phyloP scores from a whole-genome alignment of 2,113 vertebrate genomes.

The Oenanthe oenanthe region DNA sequence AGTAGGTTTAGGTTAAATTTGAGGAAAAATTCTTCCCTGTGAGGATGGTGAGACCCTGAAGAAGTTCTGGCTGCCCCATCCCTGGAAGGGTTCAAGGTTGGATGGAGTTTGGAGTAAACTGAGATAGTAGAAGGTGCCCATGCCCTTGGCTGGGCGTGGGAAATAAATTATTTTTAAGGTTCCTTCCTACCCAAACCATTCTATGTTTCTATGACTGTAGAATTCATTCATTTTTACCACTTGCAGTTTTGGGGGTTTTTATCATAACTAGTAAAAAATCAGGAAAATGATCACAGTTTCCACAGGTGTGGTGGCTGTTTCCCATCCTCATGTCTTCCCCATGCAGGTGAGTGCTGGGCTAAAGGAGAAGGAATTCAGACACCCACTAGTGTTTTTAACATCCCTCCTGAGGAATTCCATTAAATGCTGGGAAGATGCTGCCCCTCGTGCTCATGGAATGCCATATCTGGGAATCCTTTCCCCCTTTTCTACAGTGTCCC shows the following conservation, averaged over 20 bases:
- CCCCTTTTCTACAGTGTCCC: background rate
- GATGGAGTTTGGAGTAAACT: background rate
- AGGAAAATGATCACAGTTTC: background rate
- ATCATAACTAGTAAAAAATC: background rate
- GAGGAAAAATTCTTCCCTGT: background rate
- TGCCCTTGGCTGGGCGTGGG: background rate
- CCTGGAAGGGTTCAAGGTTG: background rate
- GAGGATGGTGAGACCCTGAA: background rate
- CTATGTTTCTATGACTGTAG: background rate
- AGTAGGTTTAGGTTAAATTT: background rate
- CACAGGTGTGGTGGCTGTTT: background rate
- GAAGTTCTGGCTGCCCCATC: background rate
- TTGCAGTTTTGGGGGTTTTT: background rate
- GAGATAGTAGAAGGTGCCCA: rapidly evolving
- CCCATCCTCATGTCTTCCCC: background rate
- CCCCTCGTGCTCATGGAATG: rapidly evolving
- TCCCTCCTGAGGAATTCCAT: background rate
- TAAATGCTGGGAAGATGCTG: background rate
- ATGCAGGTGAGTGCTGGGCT: background rate
- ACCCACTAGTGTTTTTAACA: background rate
- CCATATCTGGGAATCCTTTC: background rate
- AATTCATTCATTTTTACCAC: background rate
- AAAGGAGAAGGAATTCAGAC: background rate
- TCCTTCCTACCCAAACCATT: background rate
- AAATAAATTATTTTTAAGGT: background rate